Percentiles rank a stretch among this genome's conserved stretches.
These are phyloP conservation scores for Cylindroiulus punctatus DNA, from an alignment of 2,888 invertebrate genomes.

Conservation along the genomic window DNA sequence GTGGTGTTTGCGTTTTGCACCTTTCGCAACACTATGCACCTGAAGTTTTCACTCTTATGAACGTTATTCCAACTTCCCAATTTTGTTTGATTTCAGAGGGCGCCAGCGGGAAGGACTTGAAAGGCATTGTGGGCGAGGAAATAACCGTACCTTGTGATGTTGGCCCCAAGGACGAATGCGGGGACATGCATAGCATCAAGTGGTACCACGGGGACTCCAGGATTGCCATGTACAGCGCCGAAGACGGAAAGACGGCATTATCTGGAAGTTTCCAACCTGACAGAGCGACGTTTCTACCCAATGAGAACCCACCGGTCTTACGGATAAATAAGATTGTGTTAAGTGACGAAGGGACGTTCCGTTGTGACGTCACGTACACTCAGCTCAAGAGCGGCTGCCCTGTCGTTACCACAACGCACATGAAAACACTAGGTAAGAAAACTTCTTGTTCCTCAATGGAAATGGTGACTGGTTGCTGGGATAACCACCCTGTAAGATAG, in stretches of 20 bases:
- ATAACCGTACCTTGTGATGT: conserved; percentile 55
- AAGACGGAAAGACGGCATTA: conserved; percentile 47
- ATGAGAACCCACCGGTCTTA: conserved; percentile 55
- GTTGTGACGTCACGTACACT: conserved; percentile 73
- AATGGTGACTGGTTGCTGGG: too few relatives aligned
- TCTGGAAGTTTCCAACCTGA: conserved; percentile 51
- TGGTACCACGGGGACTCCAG: conserved; percentile 56
- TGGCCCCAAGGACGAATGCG: conserved; percentile 54
- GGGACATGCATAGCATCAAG: conserved; percentile 56
- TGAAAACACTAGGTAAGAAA: conserved; percentile 81
- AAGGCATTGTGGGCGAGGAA: conserved; percentile 53
- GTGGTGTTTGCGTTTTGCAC: too few relatives aligned
- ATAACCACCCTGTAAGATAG: too few relatives aligned
- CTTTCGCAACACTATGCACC: too few relatives aligned
- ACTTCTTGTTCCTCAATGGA: background rate
- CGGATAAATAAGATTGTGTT: conserved; percentile 48
- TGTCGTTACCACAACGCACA: conserved; percentile 81
- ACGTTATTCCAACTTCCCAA: background rate
- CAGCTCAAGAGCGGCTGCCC: conserved; percentile 82
- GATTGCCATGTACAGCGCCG: conserved; percentile 54
- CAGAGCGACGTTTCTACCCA: conserved; percentile 55
- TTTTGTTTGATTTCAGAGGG: conserved; percentile 3
- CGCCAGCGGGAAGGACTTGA: conserved; percentile 8
- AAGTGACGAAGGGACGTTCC: conserved; percentile 56
- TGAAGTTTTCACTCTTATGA: too few relatives aligned